Base-by-base conservation (phyloP, 1,140 invertebrate genomes). In the Radopholus similis region DNA sequence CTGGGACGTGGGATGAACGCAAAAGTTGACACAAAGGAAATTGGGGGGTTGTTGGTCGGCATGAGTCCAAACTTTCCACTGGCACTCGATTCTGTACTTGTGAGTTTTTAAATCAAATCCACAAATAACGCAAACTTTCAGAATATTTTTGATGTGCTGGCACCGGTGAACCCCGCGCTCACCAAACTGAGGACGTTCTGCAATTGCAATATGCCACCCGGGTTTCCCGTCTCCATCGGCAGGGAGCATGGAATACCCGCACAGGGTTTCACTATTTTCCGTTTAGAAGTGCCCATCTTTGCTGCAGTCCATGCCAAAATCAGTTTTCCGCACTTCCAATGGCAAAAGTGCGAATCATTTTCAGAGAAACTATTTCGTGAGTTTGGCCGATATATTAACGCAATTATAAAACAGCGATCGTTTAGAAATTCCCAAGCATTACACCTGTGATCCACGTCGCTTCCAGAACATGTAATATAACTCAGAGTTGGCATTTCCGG, bases 151-250 rank as follows among this genome's bases (percentile, higher is more conserved):
- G 93, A 97, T 87, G 91, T 96, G 2, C 90, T 97, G 69, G 92
- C 93, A 23, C 93, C 95, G 0, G 93, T 98, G 75, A 97, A 97
- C 76, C 95, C 97, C 83, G 44, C 58, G 30, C 93, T 97, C 85
- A 91, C 90, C 65, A 97, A 97, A 84, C 84, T 98, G 30, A 86
- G 93, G 62, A 90, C 97, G 81, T 97, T 98, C 85, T 91, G 97
- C 59, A 88, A 90, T 53, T 89, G 94, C 84, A 95, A 95, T 84
- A 85, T 98, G 73, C 95, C 95, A 2, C 90, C 88, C 65, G 95
- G 95, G 37, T 98, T 98, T 84, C 95, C 95, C 9, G 93, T 97
- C 1, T 8, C 32, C 5, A 21, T 55, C 15, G 53, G 53, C 47
- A 42, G 40, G 40, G 15, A 42, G 21, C 15, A 15, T 15, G 15